Conservation (phyloP, 1,140 invertebrate genomes). For the Drosophila jambulina region DNA sequence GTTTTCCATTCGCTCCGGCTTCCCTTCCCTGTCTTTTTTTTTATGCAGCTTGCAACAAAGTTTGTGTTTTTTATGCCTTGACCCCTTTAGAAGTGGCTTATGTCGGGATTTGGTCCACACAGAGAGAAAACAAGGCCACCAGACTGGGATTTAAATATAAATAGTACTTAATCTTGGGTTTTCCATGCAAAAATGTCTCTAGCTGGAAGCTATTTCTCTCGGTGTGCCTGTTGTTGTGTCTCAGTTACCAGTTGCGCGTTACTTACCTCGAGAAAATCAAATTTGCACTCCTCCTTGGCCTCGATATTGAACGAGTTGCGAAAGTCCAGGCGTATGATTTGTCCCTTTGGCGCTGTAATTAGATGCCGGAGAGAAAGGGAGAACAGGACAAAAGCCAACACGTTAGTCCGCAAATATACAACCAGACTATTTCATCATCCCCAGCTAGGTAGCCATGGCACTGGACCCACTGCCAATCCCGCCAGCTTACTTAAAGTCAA, state of each 20-base stretch:
- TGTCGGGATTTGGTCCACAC: slow-evolving; percentile 6
- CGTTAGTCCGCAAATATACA: slow-evolving; percentile 36
- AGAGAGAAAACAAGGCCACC: background rate
- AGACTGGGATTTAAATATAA: background rate
- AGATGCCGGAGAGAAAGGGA: slow-evolving; percentile 35
- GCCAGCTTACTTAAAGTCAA: slow-evolving; percentile 13
- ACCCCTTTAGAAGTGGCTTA: slow-evolving; percentile 22
- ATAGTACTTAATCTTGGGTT: too few species aligned
- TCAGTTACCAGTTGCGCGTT: slow-evolving; percentile 19
- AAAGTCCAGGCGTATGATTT: slow-evolving; percentile 92
- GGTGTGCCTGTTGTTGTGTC: background rate
- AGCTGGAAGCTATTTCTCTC: background rate
- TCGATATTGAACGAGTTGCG: slow-evolving; percentile 93
- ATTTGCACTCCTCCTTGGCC: slow-evolving; percentile 90
- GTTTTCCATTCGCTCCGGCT: slow-evolving; percentile 15
- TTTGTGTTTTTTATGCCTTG: slow-evolving; percentile 38
- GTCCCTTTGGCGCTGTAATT: slow-evolving; percentile 90
- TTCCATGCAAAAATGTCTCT: too few species aligned
- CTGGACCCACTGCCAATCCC: background rate
- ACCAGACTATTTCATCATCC: slow-evolving; percentile 3
- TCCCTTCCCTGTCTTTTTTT: slow-evolving; percentile 2
- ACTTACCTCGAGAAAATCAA: slow-evolving; percentile 92
- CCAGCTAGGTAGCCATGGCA: slow-evolving; percentile 20
- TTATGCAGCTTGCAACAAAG: slow-evolving; percentile 35
- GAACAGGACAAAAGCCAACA: slow-evolving; percentile 16